Evolutionary conservation across 2,888 invertebrate genomes (phyloP).

Genomic region (Malacosoma neustria): DNA sequence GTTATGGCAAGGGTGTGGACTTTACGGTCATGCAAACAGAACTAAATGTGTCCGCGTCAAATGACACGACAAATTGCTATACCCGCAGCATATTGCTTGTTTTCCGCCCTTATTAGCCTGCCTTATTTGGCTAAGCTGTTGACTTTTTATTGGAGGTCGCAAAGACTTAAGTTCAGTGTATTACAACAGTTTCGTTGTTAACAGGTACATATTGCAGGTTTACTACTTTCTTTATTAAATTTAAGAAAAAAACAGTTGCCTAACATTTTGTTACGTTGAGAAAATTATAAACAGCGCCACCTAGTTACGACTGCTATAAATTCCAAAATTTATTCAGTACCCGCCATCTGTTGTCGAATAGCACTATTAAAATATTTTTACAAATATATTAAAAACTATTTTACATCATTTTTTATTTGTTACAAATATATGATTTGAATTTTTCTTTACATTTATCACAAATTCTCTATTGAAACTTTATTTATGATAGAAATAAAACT

Average conservation of each 20-base stretch:
- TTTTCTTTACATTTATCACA: no score
- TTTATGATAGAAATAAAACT: no score
- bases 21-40: slow-evolving; percentile 64
- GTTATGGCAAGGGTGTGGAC: slow-evolving; percentile 52
- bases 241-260: no score
- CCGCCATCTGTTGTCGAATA: slow-evolving; percentile 40
- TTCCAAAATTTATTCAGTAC: no score
- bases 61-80: slow-evolving; percentile 60
- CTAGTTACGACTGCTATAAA: slow-evolving; percentile 14
- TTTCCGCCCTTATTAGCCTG: slow-evolving; percentile 40
- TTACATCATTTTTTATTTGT: not conserved
- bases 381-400: no score
- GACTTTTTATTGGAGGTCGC: slow-evolving; percentile 13
- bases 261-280: no score
- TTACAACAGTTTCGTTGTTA: not conserved
- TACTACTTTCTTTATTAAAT: no score
- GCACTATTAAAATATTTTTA: slow-evolving; percentile 17
- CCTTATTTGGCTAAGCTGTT: slow-evolving; percentile 30
- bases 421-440: no score
- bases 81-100: slow-evolving; percentile 45
- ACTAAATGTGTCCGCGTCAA: slow-evolving; percentile 49
- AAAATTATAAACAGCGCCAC: slow-evolving; percentile 18
- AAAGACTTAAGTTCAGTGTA: not conserved
- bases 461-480: no score
- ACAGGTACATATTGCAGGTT: no score